Evolutionary conservation across 2,888 invertebrate genomes (phyloP).

Genomic region (Rotaria socialis): DNA sequence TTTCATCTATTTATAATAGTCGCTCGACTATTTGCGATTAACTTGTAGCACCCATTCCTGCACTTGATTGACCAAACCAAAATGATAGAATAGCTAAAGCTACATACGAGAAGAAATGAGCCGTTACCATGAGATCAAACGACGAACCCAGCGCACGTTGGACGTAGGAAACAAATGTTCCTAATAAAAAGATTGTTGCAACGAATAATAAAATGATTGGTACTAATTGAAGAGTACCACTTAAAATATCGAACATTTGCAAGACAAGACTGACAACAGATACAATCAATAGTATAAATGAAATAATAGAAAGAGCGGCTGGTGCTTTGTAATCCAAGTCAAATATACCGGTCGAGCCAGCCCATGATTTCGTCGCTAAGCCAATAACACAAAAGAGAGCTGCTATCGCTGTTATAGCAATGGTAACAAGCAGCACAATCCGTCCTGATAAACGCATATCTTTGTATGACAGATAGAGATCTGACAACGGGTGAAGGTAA

Average conservation of each 20-base stretch:
- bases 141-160: background rate
- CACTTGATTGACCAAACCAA: background rate
- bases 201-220: background rate
- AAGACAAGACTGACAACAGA: background rate
- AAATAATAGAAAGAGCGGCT: background rate
- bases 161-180: background rate
- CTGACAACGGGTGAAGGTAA: background rate
- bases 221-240: background rate
- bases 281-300: background rate
- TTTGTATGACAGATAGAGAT: background rate
- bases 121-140: background rate
- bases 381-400: background rate
- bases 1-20: background rate
- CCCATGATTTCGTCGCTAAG: background rate
- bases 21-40: background rate
- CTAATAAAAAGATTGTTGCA: background rate
- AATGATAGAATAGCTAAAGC: background rate
- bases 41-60: too few species aligned
- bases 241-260: background rate
- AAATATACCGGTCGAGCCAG: background rate
- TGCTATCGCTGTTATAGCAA: background rate
- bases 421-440: background rate
- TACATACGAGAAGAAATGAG: background rate
- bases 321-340: background rate
- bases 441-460: background rate